phyloP scores from a whole-genome alignment of 2,113 vertebrate genomes.

The Sarotherodon lohbergeri region DNA sequence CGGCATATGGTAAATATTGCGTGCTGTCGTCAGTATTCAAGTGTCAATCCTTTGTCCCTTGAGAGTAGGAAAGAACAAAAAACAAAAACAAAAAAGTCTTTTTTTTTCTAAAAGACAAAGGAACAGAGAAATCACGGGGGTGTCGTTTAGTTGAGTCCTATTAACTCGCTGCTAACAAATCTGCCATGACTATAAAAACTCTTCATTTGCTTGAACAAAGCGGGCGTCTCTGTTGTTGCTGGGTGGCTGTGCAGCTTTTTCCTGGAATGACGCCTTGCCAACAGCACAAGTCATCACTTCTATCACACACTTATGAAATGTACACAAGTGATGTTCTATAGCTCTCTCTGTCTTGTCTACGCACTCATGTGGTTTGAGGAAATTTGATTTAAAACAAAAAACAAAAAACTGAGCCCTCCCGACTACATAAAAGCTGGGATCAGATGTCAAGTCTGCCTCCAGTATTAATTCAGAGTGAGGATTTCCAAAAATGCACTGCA shows the following conservation, averaged over 20 bases:
- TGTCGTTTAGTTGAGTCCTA: conserved; percentile 1
- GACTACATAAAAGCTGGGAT: conserved; percentile 33
- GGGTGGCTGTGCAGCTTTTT: conserved; percentile 55
- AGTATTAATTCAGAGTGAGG: conserved; percentile 55
- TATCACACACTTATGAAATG: conserved; percentile 52
- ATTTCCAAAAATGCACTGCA: conserved; percentile 62
- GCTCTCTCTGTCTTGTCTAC: conserved; percentile 32
- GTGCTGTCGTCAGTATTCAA: conserved; percentile 1
- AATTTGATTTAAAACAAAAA: conserved; percentile 45
- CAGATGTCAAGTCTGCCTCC: conserved; percentile 27
- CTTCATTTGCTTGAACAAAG: conserved; percentile 4
- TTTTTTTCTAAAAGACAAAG: neutral
- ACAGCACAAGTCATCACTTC: conserved; percentile 50
- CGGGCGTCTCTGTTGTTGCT: conserved; percentile 36
- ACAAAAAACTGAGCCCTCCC: neutral
- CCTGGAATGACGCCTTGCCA: conserved; percentile 44
- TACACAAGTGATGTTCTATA: conserved; percentile 43
- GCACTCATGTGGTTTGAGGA: conserved; percentile 10
- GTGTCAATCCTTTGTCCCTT: conserved; percentile 1
- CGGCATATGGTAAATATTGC: conserved; percentile 39
- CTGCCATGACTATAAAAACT: conserved; percentile 33
- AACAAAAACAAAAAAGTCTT: neutral
- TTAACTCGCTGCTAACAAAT: conserved; percentile 31
- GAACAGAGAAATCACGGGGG: neutral
- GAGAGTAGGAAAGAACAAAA: neutral